Conservation (phyloP, 2,888 invertebrate species). For the Leucophora obtusa region DNA sequence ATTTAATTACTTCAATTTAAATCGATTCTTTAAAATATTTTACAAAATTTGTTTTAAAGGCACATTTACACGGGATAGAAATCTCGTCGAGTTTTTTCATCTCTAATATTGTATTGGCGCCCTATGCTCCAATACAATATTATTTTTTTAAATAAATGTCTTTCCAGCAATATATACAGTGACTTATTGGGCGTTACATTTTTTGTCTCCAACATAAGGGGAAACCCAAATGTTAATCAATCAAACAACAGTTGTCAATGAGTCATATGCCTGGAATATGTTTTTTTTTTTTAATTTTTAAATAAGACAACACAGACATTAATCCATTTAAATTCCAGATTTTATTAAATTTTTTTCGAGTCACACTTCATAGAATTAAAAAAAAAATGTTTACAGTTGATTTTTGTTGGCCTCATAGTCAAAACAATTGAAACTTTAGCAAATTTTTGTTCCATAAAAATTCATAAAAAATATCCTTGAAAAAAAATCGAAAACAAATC, state of each 20-base stretch:
- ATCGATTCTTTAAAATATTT: too few species aligned
- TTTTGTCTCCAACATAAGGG: too few species aligned
- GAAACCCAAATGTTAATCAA: constrained; percentile 55
- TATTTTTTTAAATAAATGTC: too few species aligned
- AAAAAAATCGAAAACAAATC: constrained; percentile 51
- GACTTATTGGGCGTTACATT: too few species aligned
- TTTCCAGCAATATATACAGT: too few species aligned
- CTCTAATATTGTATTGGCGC: too few species aligned
- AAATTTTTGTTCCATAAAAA: not conserved
- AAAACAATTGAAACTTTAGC: constrained; percentile 19
- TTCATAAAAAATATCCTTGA: constrained; percentile 9
- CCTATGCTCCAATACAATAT: too few species aligned
- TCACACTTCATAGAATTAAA: constrained; percentile 12
- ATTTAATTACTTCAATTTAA: too few species aligned
- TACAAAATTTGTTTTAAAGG: too few species aligned
- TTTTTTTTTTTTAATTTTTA: constrained; percentile 62
- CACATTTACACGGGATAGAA: too few species aligned
- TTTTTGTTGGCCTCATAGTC: constrained; percentile 31
- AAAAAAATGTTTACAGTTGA: constrained; percentile 50
- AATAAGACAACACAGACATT: constrained; percentile 60
- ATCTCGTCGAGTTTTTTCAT: too few species aligned
- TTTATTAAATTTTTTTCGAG: constrained; percentile 5
- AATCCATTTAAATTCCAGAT: constrained; percentile 57
- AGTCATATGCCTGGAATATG: constrained; percentile 47
- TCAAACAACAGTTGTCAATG: constrained; percentile 66